Evolutionary conservation across 2,888 invertebrate genomes (phyloP).

Genomic region (Teleiodes luculella): DNA sequence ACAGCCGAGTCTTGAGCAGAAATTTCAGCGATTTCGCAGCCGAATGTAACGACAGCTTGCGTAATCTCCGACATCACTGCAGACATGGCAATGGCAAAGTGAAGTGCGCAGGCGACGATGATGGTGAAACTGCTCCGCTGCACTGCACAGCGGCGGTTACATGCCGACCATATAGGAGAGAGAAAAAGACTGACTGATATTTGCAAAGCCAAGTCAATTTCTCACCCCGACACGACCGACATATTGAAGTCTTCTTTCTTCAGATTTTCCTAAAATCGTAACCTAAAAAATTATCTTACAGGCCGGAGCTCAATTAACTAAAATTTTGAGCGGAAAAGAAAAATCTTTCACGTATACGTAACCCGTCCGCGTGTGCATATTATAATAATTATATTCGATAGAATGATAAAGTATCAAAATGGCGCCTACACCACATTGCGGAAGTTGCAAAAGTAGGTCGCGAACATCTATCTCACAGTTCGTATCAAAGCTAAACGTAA

Average conservation of each 20-base stretch:
- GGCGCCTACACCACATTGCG: conserved; percentile 60
- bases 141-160: conserved; percentile 36
- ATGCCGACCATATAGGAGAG: conserved; percentile 84
- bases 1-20: conserved; percentile 59
- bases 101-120: conserved; percentile 21
- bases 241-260: conserved; percentile 42
- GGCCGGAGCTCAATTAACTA: conserved; percentile 21
- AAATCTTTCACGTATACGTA: conserved; percentile 25
- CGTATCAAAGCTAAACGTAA: conserved; percentile 30
- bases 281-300: conserved; percentile 19
- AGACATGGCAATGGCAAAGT: conserved; percentile 39
- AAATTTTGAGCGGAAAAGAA: conserved; percentile 41
- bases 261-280: conserved; percentile 34
- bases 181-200: conserved; percentile 87
- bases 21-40: conserved; percentile 75
- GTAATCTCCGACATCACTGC: conserved; percentile 76
- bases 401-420: conserved; percentile 43
- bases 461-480: conserved; percentile 48
- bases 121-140: conserved; percentile 4
- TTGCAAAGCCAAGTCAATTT: conserved; percentile 80
- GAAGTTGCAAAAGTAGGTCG: conserved; percentile 72
- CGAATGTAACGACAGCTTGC: conserved; percentile 66
- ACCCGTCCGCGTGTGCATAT: conserved; percentile 21
- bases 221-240: conserved; percentile 81
- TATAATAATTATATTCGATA: conserved; percentile 26